Base-by-base conservation (phyloP, 2,888 invertebrate genomes). In the Scaeva pyrastri region DNA sequence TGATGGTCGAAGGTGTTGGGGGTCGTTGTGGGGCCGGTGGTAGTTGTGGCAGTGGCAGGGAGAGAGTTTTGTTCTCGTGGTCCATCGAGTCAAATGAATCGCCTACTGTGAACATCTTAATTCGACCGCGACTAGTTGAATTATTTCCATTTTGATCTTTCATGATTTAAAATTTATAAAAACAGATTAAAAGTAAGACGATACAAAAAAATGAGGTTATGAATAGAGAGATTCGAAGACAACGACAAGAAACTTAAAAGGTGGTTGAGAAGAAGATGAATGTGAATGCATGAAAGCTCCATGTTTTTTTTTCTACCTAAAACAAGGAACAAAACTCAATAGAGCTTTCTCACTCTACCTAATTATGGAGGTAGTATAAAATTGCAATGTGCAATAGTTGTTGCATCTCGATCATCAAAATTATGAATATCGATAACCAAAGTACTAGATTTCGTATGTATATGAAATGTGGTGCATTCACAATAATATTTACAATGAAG, bases 41-140 rank as follows among this genome's bases (percentile, higher is more conserved):
- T 14, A 16, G 21, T 12, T 43, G 56, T 11, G 26, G 12, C n/a
- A 12, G 45, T 3, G 14, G n/a, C 6, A 41, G 52, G 5, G 12
- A 52, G 1, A 14, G n/a, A 14, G 12, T 21, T 39, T 23, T 39
- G 0, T 43, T 73, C n/a, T 70, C 83, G 8, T 55, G 19, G 3
- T 79, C 79, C n/a, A 75, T 11, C 5, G 79, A 78, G 19, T 84
- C 74, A 14, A 74, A 45, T 2, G 83, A 83, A 23, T 79, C 74
- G 6, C 79, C 83, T 3, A 79, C 56, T 3, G 79, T 79, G 31
- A 79, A 84, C 3, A 84, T 79, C 71, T 84, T 84, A 5, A 43
- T 43, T 1, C 62, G 70, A 39, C 48, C 52, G 12, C 26, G 64
- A 52, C 50, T 55, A 2, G 8, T 19, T 50, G 43, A 45, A 16